These are phyloP conservation scores for Bellardia pandia DNA, from an alignment of 2,888 invertebrate genomes.

Conservation along the genomic window DNA sequence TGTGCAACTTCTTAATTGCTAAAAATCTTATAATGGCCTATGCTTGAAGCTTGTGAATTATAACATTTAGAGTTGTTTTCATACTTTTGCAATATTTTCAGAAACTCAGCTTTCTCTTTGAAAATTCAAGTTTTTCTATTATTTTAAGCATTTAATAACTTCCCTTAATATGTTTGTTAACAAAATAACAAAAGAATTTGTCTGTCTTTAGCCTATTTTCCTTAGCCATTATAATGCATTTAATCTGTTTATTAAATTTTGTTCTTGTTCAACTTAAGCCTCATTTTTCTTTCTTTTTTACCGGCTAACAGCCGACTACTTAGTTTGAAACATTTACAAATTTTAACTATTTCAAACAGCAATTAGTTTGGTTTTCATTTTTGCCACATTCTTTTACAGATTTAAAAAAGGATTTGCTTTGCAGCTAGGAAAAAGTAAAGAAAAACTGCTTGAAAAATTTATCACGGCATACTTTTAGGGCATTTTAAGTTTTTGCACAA, in stretches of 20 bases:
- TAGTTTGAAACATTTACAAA: not conserved
- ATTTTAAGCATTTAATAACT: not conserved
- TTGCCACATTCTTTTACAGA: not conserved
- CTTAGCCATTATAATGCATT: not conserved
- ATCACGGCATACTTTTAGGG: slow-evolving; percentile 39
- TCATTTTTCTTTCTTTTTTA: not conserved
- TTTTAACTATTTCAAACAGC: slow-evolving; percentile 27
- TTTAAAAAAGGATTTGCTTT: not conserved
- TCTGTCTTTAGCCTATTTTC: not conserved
- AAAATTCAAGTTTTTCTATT: no score
- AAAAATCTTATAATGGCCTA: no score
- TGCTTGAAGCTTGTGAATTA: no score
- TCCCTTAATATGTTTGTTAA: not conserved
- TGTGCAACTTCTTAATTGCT: no score
- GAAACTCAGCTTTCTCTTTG: no score
- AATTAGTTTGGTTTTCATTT: slow-evolving; percentile 29
- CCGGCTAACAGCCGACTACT: not conserved
- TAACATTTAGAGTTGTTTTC: no score
- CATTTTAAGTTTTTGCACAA: slow-evolving; percentile 3
- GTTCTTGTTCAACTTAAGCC: not conserved
- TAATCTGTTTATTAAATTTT: not conserved
- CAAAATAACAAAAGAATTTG: not conserved
- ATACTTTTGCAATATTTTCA: no score
- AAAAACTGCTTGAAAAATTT: slow-evolving; percentile 10
- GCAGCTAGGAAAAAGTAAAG: not conserved